Conservation (phyloP, 2,797 vertebrate species). For the Lagorchestes hirsutus region DNA sequence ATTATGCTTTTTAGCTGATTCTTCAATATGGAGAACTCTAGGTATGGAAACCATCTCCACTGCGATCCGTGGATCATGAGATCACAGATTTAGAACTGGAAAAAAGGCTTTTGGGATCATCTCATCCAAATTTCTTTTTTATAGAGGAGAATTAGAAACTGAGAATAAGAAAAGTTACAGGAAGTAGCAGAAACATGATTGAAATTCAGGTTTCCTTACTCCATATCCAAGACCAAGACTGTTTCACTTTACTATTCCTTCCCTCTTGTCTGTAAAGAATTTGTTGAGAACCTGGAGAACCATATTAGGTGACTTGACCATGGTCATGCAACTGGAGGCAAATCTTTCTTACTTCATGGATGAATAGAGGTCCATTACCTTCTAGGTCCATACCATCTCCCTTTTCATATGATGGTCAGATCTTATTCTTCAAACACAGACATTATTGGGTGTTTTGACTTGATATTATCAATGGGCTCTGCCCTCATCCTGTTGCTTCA, state of each 20-base stretch:
- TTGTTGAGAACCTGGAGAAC: background rate
- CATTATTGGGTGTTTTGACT: background rate
- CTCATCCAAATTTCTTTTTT: background rate
- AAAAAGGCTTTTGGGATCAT: background rate
- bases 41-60: background rate
- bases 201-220: background rate
- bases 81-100: background rate
- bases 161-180: background rate
- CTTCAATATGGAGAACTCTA: background rate
- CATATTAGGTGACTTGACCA: background rate
- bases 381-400: background rate
- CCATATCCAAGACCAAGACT: background rate
- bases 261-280: background rate
- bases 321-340: background rate
- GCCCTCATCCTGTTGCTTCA: background rate
- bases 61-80: background rate
- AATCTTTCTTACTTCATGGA: background rate
- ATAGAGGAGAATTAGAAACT: background rate
- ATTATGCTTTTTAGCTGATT: background rate
- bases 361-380: background rate
- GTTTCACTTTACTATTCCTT: background rate
- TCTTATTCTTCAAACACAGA: background rate
- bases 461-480: background rate
- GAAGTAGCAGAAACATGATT: background rate
- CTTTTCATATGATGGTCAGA: conserved; percentile 5